phyloP scores from a whole-genome alignment of 2,797 vertebrate species.

The Acanthiza pusilla region DNA sequence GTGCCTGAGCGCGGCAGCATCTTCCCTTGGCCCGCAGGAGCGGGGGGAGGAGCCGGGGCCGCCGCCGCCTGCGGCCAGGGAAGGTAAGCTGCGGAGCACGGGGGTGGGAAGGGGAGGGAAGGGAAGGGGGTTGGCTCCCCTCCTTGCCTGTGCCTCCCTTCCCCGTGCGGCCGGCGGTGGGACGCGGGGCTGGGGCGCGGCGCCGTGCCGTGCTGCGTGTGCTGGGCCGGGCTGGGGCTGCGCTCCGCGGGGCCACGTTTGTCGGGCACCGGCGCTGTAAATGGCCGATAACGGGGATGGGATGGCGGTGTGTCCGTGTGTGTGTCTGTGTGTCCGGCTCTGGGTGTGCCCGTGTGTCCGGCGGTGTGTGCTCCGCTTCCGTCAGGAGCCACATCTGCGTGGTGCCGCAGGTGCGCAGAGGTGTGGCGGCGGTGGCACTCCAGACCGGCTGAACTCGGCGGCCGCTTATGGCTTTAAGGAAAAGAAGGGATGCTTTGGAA shows the following conservation, averaged over 20 bases:
- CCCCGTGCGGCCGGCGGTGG: neutral
- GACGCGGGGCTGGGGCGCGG: neutral
- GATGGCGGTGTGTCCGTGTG: neutral
- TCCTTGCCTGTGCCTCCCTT: neutral
- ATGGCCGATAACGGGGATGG: neutral
- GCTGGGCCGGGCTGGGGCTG: neutral
- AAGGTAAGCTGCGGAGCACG: neutral
- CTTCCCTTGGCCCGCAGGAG: neutral
- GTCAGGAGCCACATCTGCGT: fast-evolving
- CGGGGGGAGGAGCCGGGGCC: neutral
- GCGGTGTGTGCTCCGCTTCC: no score
- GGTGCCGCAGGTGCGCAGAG: neutral
- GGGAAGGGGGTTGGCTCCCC: neutral
- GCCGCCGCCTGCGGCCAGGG: neutral
- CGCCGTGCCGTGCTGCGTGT: fast-evolving
- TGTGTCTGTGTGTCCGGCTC: no score
- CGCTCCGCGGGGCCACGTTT: neutral
- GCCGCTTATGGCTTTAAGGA: fast-evolving
- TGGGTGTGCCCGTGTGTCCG: neutral
- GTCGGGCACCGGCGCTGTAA: neutral
- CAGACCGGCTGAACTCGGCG: neutral
- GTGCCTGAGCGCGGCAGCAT: neutral
- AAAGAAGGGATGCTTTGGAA: neutral
- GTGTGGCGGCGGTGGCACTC: fast-evolving
- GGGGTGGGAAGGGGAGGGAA: neutral